Conservation (phyloP, 2,888 invertebrate genomes). For the Isotomurus palustris region DNA sequence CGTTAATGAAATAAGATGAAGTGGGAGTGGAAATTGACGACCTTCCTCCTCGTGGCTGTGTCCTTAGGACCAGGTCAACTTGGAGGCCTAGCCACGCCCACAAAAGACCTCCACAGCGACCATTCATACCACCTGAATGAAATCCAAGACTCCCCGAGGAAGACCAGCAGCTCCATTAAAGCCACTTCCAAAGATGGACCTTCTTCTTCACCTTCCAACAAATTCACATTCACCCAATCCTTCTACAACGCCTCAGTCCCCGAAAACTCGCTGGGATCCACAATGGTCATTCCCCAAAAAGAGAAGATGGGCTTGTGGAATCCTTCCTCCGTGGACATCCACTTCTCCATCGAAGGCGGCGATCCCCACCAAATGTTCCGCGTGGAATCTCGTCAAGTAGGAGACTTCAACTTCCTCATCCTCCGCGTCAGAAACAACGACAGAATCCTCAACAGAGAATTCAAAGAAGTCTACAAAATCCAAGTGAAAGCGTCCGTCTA, state of each 20-base stretch:
- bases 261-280: slow-evolving; percentile 87
- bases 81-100: slow-evolving; percentile 12
- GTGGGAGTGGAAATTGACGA: slow-evolving; percentile 6
- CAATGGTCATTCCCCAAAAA: slow-evolving; percentile 65
- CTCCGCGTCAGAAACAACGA: slow-evolving; percentile 69
- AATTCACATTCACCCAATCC: slow-evolving; percentile 66
- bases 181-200: not conserved
- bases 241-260: slow-evolving; percentile 84
- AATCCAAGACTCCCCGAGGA: not conserved
- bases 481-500: slow-evolving; percentile 64
- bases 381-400: slow-evolving; percentile 80
- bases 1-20: slow-evolving; percentile 39
- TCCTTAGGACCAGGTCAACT: slow-evolving; percentile 10
- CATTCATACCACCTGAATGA: not conserved
- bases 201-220: slow-evolving; percentile 27
- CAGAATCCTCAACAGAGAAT: slow-evolving; percentile 75
- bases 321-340: slow-evolving; percentile 58
- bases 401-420: slow-evolving; percentile 90
- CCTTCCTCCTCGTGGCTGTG: slow-evolving; percentile 11
- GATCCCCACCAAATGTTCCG: slow-evolving; percentile 88
- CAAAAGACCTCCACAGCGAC: slow-evolving; percentile 11
- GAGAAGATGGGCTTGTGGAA: slow-evolving; percentile 73
- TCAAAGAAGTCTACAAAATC: slow-evolving; percentile 74
- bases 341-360: slow-evolving; percentile 80
- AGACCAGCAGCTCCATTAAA: not conserved